A percentile compares a stretch with the other conserved stretches of the same genome.
These are phyloP conservation scores for Protonibea diacanthus DNA, from an alignment of 2,797 vertebrate genomes.

Conservation along the genomic window DNA sequence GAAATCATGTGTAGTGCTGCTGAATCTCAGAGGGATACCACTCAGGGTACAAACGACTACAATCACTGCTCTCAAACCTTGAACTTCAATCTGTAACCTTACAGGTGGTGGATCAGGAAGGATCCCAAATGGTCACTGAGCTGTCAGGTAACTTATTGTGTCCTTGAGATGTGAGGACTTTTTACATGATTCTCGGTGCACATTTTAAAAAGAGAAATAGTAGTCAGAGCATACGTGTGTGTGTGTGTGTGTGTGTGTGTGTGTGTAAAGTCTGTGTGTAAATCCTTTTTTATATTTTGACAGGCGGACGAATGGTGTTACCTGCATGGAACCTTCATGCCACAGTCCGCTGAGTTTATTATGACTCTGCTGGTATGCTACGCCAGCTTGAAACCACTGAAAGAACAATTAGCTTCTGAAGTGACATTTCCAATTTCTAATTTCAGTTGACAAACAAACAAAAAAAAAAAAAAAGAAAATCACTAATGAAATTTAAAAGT, in stretches of 20 bases:
- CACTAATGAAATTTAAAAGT: background rate
- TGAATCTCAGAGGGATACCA: background rate
- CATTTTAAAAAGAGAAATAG: background rate
- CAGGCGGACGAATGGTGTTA: background rate
- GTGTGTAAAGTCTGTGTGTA: too few relatives aligned
- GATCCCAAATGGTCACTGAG: background rate
- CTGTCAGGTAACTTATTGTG: background rate
- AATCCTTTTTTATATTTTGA: background rate
- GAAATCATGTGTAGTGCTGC: background rate
- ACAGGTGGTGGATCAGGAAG: background rate
- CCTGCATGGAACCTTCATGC: slow-evolving; percentile 1
- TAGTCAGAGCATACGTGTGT: background rate
- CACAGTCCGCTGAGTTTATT: background rate
- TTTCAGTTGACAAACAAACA: background rate
- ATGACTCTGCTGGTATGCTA: background rate
- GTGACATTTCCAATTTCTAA: background rate
- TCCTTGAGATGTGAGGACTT: background rate
- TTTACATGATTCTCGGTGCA: background rate
- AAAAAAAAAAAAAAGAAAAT: background rate
- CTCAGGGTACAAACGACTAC: background rate
- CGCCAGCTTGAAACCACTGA: background rate
- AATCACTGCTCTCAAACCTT: background rate
- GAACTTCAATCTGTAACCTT: background rate
- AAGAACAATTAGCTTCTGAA: background rate
- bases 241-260: too few relatives aligned